Base-by-base conservation (phyloP, 2,888 invertebrate genomes). In the Phalangium opilio region DNA sequence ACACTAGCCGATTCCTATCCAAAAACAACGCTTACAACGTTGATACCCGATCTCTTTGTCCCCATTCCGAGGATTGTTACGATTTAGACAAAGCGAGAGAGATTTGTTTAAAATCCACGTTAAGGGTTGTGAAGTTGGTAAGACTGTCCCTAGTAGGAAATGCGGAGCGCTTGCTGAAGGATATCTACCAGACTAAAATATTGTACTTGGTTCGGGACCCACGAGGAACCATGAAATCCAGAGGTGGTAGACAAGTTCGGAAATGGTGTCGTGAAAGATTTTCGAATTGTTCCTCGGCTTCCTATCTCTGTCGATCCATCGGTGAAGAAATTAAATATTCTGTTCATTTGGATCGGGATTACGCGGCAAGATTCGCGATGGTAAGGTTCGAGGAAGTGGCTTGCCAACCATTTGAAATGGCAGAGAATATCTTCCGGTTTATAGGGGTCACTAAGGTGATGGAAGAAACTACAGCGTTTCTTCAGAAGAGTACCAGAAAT, bases 171-270 rank as follows among this genome's bases (percentile, higher is more conserved):
- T 47, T 58, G 19, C 45, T 58, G 15, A 45, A 46, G 20, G 51
- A 53, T 44, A 49, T 56, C 8, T 7, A 27, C 27, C 48, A 53
- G 12, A 49, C 56, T 18, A 55, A 54, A 47, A 41, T 60, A 7
- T 49, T 60, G 27, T 59, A 57, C 52, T 45, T 60, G 43, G 56
- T 58, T 41, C 49, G 60, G 19, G 60, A 60, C 44, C 60, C 60
- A 1, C 45, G 60, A 15, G 59, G 55, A 14, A 58, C 57, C n/a
- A 55, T 59, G 53, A 56, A 53, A 44, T 59, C 59, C 12, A 51
- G 60, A 7, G 44, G 46, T 14, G 51, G 43, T 7, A 55, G 55
- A 41, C 56, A 57, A 12, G 53, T 52, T 34, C 50, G 50, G 12
- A 43, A 52, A 21, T 60, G 60, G 60, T 60, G 60, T 41, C 45